These are phyloP conservation scores for Apis florea DNA, from an alignment of 1,140 invertebrate species.

Conservation along the genomic window DNA sequence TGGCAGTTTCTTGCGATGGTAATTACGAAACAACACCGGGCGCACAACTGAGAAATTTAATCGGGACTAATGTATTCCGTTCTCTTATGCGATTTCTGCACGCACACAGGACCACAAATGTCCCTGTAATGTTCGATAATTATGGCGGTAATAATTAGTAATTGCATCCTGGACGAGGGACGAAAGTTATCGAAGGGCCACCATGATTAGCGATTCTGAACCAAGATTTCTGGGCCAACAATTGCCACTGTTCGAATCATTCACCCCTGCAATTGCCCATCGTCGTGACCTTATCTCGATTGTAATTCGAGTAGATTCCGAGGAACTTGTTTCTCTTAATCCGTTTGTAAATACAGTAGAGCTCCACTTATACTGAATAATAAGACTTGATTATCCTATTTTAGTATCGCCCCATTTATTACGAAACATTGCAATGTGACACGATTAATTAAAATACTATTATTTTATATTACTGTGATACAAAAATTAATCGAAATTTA, in stretches of 20 bases:
- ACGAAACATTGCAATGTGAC: too few species aligned
- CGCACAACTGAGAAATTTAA: slow-evolving; percentile 56
- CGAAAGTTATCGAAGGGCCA: slow-evolving; percentile 3
- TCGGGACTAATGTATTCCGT: slow-evolving; percentile 72
- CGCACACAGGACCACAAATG: slow-evolving; percentile 36
- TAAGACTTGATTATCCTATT: too few species aligned
- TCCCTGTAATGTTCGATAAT: slow-evolving; percentile 69
- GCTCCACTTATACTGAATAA: too few species aligned
- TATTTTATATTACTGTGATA: too few species aligned
- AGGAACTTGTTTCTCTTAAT: slow-evolving; percentile 27
- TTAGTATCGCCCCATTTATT: too few species aligned
- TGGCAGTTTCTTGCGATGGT: background rate
- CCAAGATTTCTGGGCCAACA: slow-evolving; percentile 65
- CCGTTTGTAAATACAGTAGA: background rate
- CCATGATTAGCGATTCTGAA: slow-evolving; percentile 27
- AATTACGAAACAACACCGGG: slow-evolving; percentile 5
- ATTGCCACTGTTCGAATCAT: slow-evolving; percentile 50
- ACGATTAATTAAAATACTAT: too few species aligned
- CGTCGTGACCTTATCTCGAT: slow-evolving; percentile 54
- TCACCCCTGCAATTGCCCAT: slow-evolving; percentile 52
- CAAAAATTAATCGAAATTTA: too few species aligned
- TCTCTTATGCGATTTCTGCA: slow-evolving; percentile 64
- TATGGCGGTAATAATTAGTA: slow-evolving; percentile 72
- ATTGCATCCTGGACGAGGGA: slow-evolving; percentile 51
- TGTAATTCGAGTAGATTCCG: slow-evolving; percentile 43